Percentiles rank a stretch among this genome's conserved stretches.
Conservation (phyloP, 2,888 invertebrate genomes). For the Rotaria socialis region DNA sequence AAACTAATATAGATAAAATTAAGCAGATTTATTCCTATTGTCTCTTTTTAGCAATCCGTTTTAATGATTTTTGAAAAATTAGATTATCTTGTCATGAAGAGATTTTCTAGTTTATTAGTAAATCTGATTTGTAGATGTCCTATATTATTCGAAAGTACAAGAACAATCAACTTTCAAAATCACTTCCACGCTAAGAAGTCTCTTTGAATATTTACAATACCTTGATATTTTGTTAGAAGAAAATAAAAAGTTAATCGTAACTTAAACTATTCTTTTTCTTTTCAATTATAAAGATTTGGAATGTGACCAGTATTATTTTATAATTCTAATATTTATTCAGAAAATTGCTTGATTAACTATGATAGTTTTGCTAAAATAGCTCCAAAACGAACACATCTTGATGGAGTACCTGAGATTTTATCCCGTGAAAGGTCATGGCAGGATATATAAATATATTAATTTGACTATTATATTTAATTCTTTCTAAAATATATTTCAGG, state of each 20-base stretch:
- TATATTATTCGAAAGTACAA: conserved; percentile 23
- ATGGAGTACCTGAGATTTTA: conserved; percentile 38
- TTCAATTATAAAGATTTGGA: conserved; percentile 37
- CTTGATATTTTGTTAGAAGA: conserved; percentile 17
- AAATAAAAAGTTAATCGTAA: neutral
- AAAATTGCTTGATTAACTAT: neutral
- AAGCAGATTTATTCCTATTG: too few species aligned
- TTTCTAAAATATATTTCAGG: neutral
- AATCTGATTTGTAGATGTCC: neutral
- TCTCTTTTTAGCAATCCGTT: too few species aligned
- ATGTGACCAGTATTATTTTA: neutral
- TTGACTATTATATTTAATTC: neutral
- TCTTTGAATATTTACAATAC: neutral
- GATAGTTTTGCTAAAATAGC: conserved; percentile 30
- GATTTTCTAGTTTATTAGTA: too few species aligned
- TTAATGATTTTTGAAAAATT: too few species aligned
- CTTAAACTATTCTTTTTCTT: neutral
- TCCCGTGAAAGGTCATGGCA: conserved; percentile 4
- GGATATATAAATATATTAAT: neutral
- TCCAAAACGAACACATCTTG: neutral
- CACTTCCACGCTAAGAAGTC: neutral
- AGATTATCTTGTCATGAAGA: too few species aligned
- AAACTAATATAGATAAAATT: too few species aligned
- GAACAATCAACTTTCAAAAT: conserved; percentile 23
- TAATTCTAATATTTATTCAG: neutral